Percentiles rank a stretch among this genome's conserved stretches.
These are phyloP conservation scores for Eueremaeus valkanovi DNA, from an alignment of 2,888 invertebrate genomes.

Conservation along the genomic window DNA sequence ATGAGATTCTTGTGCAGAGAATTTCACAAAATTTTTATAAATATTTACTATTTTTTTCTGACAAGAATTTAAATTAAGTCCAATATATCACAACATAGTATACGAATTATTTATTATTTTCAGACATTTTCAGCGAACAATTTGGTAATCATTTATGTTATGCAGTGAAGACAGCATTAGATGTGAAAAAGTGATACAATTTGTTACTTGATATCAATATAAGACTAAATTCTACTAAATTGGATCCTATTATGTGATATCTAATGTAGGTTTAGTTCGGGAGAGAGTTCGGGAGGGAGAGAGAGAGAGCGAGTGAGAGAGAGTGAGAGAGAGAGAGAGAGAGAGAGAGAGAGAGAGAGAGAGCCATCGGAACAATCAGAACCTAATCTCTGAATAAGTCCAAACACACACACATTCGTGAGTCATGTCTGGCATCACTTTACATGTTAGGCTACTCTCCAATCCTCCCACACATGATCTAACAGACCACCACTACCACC, in stretches of 20 bases:
- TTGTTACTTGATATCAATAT: neutral
- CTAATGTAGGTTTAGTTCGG: neutral
- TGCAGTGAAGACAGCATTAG: neutral
- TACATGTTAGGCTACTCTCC: neutral
- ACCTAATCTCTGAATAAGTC: conserved; percentile 3
- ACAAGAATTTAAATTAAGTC: neutral
- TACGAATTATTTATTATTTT: too few relatives aligned
- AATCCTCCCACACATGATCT: neutral
- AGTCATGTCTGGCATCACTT: conserved; percentile 13
- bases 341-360: neutral
- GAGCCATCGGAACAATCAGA: neutral
- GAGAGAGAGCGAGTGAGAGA: neutral
- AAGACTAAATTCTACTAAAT: neutral
- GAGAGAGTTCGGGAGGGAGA: neutral
- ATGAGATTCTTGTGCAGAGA: too few relatives aligned
- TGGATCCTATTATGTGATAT: neutral
- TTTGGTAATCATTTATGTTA: neutral
- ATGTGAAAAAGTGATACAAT: neutral
- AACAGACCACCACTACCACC: neutral
- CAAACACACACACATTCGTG: neutral
- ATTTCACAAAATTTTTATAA: too few relatives aligned
- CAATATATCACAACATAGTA: conserved; percentile 17
- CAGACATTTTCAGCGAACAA: too few relatives aligned
- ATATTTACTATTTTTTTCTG: neutral
- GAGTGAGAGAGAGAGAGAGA: neutral